Conservation (phyloP, 2,113 vertebrate species). For the Panthera uncia region DNA sequence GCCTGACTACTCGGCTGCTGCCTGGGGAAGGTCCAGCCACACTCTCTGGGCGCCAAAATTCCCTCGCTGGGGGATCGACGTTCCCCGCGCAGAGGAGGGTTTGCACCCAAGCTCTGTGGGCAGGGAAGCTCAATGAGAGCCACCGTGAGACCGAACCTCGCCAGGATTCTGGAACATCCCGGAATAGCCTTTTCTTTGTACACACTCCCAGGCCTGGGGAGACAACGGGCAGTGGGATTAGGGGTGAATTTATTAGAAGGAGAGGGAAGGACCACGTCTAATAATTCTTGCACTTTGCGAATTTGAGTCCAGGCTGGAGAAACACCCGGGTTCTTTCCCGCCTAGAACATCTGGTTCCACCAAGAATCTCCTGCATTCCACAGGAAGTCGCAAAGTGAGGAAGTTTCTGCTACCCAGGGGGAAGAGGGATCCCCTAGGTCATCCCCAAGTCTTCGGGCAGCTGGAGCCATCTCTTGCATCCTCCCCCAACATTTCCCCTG, state of each 20-base stretch:
- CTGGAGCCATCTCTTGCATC: neutral
- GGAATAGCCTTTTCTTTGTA: neutral
- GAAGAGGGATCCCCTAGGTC: neutral
- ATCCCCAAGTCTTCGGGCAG: rapidly evolving
- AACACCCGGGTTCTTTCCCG: neutral
- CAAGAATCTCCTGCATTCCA: neutral
- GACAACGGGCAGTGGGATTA: neutral
- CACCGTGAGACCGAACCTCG: neutral
- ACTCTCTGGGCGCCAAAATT: rapidly evolving
- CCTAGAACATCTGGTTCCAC: neutral
- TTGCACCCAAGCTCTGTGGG: rapidly evolving
- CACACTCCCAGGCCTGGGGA: neutral
- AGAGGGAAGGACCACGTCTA: neutral
- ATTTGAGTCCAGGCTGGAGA: neutral
- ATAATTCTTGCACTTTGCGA: neutral
- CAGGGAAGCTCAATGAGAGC: neutral
- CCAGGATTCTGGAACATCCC: neutral
- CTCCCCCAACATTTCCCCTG: rapidly evolving
- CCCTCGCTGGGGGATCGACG: rapidly evolving
- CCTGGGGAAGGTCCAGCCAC: rapidly evolving
- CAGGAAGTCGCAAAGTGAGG: neutral
- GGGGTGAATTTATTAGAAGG: neutral
- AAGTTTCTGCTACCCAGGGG: neutral
- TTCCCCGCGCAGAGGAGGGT: rapidly evolving
- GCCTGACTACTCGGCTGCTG: neutral